Evolutionary conservation across 2,888 invertebrate species (phyloP), one percentile per base, ranked within the genome.

Genomic region (Brachylomia viminalis): DNA sequence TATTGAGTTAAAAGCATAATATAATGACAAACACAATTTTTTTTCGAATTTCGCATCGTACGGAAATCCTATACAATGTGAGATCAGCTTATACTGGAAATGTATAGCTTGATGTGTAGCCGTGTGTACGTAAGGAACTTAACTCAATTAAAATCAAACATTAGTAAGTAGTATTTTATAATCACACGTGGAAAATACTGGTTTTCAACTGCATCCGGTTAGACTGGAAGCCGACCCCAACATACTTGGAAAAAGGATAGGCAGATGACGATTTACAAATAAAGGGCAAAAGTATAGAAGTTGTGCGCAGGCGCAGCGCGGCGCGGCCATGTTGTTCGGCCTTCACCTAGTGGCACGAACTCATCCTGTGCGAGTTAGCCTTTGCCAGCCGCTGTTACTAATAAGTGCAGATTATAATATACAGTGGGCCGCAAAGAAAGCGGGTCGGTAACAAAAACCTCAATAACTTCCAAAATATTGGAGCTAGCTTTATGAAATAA

Each of bases 331-430:
- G 58, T 82, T 82, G 80, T 49, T 15, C 66, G 79, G 77, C 90
- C 90, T 90, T 90, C 86, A 90, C 90, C 90, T 74, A 90, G 84
- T 87, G 77, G 79, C 81, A 80, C 61, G 66, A 69, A 69, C 82
- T 84, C 89, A 88, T 89, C 89, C 82, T 86, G 80, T 79, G 78
- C 81, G 79, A 62, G 81, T 71, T 70, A 72, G 74, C 77, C 80
- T 81, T 68, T 82, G 52, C 54, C 8, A 42, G 13, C 54, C 49
- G 33, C 47, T 61, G 17, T 68, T 65, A 58, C 10, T n/a, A 23
- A 61, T 66, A 77, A 69, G 49, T 49, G 27, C 15, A 66, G n/a
- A 47, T 30, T 47, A 38, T 72, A 52, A 20, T 59, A 30, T 45
- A 38, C 38, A n/a, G n/a, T n/a, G n/a, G n/a, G n/a, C n/a, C n/a